Conservation (phyloP, 2,797 vertebrate species). For the Dryobates pubescens region DNA sequence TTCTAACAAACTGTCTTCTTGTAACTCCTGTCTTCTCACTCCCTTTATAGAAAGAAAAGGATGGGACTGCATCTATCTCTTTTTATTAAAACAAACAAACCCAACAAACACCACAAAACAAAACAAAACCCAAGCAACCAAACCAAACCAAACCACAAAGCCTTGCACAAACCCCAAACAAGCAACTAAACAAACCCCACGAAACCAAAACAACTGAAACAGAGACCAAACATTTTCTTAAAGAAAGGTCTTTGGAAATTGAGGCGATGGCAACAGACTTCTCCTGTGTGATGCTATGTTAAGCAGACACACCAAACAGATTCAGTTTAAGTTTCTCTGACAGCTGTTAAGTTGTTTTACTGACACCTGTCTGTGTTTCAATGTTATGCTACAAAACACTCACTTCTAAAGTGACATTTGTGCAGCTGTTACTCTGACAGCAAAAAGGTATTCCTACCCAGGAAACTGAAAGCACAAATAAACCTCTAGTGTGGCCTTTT, state of each 20-base stretch:
- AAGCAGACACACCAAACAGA: neutral
- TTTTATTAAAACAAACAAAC: neutral
- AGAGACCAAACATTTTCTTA: neutral
- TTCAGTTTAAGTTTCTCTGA: neutral
- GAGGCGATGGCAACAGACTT: neutral
- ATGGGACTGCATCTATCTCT: neutral
- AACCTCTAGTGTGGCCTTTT: neutral
- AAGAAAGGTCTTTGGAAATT: neutral
- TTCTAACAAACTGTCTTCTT: neutral
- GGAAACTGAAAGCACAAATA: neutral
- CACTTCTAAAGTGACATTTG: neutral
- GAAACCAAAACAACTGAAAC: neutral
- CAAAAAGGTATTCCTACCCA: neutral
- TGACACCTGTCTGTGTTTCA: slow-evolving; percentile 3
- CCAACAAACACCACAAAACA: neutral
- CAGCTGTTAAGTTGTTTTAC: slow-evolving; percentile 2
- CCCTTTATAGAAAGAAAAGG: neutral
- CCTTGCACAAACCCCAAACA: neutral
- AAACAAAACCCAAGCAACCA: neutral
- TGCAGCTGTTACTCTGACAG: neutral
- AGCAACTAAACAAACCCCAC: neutral
- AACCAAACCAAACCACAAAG: neutral
- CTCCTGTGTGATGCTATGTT: neutral
- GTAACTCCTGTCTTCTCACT: neutral
- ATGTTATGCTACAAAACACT: neutral